phyloP scores from a whole-genome alignment of 37 sponge, comb jelly and placozoan genomes.

The Bolinopsis microptera region DNA sequence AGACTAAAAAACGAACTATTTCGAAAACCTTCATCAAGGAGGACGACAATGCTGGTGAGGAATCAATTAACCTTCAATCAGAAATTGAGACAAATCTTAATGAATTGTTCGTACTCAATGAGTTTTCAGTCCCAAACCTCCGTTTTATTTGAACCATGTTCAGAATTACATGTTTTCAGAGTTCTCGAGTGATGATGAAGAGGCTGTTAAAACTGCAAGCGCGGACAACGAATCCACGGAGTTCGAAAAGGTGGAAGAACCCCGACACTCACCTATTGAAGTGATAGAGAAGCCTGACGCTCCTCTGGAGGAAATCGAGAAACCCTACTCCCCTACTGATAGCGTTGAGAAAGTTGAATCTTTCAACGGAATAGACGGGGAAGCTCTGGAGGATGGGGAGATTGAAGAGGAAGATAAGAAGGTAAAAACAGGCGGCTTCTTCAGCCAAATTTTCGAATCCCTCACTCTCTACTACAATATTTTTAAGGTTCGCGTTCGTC shows the following conservation, averaged over 20 bases:
- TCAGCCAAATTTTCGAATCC: not conserved
- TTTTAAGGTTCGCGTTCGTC: not conserved
- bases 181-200: not conserved
- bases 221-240: not conserved
- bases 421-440: not conserved
- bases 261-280: not conserved
- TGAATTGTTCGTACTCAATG: too few species aligned
- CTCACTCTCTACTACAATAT: not conserved
- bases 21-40: not conserved
- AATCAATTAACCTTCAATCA: too few species aligned
- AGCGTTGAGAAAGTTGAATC: not conserved
- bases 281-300: not conserved
- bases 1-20: not conserved
- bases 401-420: not conserved
- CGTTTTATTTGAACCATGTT: too few species aligned
- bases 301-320: not conserved
- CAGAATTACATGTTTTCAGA: not conserved
- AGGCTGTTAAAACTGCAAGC: not conserved
- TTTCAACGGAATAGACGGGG: not conserved
- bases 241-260: slow-evolving; percentile 24
- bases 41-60: not conserved
- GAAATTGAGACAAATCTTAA: too few species aligned
- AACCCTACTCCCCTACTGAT: slow-evolving; percentile 21
- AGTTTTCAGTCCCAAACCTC: too few species aligned
- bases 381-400: not conserved